Base-by-base conservation (phyloP, 2,888 invertebrate species). In the Elegia similella region DNA sequence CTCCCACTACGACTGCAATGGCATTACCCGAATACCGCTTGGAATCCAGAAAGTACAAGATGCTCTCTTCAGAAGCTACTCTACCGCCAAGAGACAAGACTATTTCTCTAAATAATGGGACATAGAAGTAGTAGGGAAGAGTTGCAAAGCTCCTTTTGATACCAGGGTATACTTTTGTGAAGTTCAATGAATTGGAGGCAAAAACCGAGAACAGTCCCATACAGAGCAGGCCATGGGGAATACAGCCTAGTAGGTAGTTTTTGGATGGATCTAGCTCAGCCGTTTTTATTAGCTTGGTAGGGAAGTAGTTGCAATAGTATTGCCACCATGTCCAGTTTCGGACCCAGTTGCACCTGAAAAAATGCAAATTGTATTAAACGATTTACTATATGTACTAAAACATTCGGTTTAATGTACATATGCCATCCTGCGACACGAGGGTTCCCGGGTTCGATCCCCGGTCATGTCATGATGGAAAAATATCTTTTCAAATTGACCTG, bases 291-390 rank as follows among this genome's bases (percentile, higher is more conserved):
- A 98, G 82, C 59, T 93, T 93, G n/a, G 96, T 84, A 0, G 98
- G 98, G 75, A 98, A 98, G 77, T 96, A 98, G 63, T 95, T 93
- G 7, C 94, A 88, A 73, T 94, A 94, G 72, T 95, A 93, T 10
- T 84, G 86, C 95, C 96, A 96, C 76, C 95, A 86, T 0, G 68
- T 64, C 88, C 93, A 93, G 10, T 47, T 56, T 15, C 56, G 43
- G 8, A 50, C 56, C 48, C 44, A 48, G 5, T 58, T 46, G 10
- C 47, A 17, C 12, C 60, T 60, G 52, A 56, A 42, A 38, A 3
- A 50, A 23, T 23, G 23, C 23, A 23, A 23, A 23, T 23, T 23
- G 5, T 23, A 23, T 23, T 23, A 23, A 23, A 23, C n/a, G n/a
- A n/a, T n/a, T n/a, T n/a, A n/a, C n/a, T n/a, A n/a, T n/a, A n/a